A percentile compares a stretch with the other conserved stretches of the same genome.
phyloP scores from a whole-genome alignment of 2,888 invertebrate genomes.

The Cosmorhoe ocellata region DNA sequence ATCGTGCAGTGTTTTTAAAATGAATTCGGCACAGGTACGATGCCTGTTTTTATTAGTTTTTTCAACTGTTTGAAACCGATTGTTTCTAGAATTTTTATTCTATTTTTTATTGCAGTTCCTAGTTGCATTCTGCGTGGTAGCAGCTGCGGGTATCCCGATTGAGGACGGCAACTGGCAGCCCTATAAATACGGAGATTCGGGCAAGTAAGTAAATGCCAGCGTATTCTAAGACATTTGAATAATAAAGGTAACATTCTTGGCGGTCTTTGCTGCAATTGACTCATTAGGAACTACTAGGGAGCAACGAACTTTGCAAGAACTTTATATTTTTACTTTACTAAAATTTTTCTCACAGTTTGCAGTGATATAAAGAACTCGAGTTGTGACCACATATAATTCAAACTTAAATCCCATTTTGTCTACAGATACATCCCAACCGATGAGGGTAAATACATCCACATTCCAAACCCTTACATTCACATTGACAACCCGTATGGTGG shows the following conservation, averaged over 20 bases:
- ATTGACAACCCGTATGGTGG: slow-evolving; percentile 74
- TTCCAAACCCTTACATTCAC: slow-evolving; percentile 80
- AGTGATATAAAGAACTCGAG: no score
- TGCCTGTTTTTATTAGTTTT: background rate
- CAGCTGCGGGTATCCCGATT: slow-evolving; percentile 53
- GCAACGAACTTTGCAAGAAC: slow-evolving; percentile 1
- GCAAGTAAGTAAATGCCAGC: slow-evolving; percentile 74
- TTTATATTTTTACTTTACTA: no score
- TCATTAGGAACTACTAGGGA: slow-evolving; percentile 8
- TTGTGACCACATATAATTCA: background rate
- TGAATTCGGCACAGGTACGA: slow-evolving; percentile 63
- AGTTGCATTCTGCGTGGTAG: slow-evolving; percentile 60
- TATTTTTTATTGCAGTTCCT: slow-evolving; percentile 48
- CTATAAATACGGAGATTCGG: slow-evolving; percentile 62
- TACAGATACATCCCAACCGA: slow-evolving; percentile 72
- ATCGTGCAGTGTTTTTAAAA: slow-evolving; percentile 58
- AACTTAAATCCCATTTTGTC: slow-evolving; percentile 22
- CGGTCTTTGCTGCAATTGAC: slow-evolving; percentile 10
- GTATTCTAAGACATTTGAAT: slow-evolving; percentile 36
- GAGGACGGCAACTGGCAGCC: slow-evolving; percentile 71
- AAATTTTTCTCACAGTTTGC: no score
- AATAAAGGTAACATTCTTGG: slow-evolving; percentile 21
- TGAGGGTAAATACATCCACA: slow-evolving; percentile 79
- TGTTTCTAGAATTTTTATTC: background rate
- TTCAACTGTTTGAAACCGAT: no score